Percentiles rank a stretch among this genome's conserved stretches.
Conservation (phyloP, 2,113 vertebrate genomes). For the Nematolebias whitei region DNA sequence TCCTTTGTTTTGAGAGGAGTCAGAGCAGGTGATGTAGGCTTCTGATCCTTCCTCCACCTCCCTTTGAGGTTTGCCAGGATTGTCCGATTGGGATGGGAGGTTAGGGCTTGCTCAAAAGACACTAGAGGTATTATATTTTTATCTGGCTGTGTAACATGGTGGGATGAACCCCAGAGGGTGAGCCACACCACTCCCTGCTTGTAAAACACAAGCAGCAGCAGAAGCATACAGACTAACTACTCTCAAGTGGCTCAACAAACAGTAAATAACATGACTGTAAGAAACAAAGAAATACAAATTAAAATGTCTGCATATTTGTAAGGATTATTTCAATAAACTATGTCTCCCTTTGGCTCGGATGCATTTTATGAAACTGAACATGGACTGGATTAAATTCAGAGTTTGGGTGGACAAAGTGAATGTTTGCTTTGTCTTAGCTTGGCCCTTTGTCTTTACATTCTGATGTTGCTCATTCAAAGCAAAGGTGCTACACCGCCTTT, state of each 20-base stretch:
- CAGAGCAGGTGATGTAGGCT: not conserved
- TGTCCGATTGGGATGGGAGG: not conserved
- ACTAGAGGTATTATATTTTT: not conserved
- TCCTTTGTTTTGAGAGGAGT: not conserved
- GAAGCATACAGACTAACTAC: conserved; percentile 2
- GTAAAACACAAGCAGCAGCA: not conserved
- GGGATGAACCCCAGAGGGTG: not conserved
- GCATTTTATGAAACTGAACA: not conserved
- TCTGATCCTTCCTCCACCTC: not conserved
- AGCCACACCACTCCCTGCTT: not conserved
- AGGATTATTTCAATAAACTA: not conserved
- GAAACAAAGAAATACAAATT: not conserved
- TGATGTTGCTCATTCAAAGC: conserved; percentile 30
- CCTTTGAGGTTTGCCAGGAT: not conserved
- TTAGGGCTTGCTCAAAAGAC: not conserved
- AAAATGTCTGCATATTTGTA: not conserved
- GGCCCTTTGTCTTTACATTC: conserved; percentile 16
- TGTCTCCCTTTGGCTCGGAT: not conserved
- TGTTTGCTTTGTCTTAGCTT: conserved; percentile 4
- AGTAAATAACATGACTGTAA: not conserved
- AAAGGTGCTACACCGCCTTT: not conserved
- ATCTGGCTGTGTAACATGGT: not conserved
- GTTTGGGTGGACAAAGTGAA: not conserved
- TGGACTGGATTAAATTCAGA: conserved; percentile 10
- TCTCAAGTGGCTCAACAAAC: not conserved